phyloP scores from a whole-genome alignment of 2,113 vertebrate species.

The Tragulus kanchil region DNA sequence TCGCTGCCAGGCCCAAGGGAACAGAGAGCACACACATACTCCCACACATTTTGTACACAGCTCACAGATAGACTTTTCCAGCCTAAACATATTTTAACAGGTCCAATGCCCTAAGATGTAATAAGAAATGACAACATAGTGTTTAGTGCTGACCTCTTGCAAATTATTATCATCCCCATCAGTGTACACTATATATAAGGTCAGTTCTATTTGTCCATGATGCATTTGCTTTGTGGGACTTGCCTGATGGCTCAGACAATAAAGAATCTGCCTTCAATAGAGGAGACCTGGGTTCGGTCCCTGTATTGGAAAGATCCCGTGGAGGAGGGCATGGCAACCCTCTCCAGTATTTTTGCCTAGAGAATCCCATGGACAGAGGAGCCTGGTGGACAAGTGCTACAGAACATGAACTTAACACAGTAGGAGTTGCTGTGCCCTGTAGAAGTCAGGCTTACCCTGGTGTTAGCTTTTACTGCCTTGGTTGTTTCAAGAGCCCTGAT shows the following conservation, averaged over 20 bases:
- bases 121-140: neutral
- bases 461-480: neutral
- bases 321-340: neutral
- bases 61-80: neutral
- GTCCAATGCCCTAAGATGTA: neutral
- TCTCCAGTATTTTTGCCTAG: too few species aligned
- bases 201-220: neutral
- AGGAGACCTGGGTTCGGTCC: neutral
- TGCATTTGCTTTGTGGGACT: neutral
- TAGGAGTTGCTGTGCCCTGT: accelerated
- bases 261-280: neutral
- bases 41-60: neutral
- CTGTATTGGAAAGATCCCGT: neutral
- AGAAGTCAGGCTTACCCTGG: neutral
- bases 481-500: neutral
- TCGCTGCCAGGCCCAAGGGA: neutral
- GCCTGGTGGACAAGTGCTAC: neutral
- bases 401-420: neutral
- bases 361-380: neutral
- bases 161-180: neutral
- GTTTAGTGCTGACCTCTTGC: neutral
- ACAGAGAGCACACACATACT: neutral
- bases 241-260: neutral
- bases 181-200: neutral
- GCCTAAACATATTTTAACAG: neutral